These are phyloP conservation scores for Terebella lapidaria DNA, from an alignment of 2,888 invertebrate species.

Conservation along the genomic window DNA sequence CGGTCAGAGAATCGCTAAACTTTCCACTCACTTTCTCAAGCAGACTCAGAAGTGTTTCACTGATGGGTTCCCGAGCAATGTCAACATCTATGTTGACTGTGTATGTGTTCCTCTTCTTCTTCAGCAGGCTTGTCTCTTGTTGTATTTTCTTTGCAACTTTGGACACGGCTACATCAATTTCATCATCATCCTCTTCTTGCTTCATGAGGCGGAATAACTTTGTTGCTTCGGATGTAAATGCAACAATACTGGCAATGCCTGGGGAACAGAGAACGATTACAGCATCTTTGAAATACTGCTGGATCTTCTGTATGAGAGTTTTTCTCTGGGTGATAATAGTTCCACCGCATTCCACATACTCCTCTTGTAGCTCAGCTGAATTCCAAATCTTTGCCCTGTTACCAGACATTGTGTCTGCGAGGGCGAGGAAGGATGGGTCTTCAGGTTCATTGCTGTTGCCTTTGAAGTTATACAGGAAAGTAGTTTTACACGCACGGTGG, in stretches of 20 bases:
- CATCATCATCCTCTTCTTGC: background rate
- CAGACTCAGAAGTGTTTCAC: background rate
- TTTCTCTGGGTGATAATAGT: background rate
- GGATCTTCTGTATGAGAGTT: background rate
- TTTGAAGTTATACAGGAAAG: too few species aligned
- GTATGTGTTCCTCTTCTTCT: background rate
- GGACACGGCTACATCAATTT: background rate
- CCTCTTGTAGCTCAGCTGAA: too few species aligned
- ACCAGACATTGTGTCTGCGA: too few species aligned
- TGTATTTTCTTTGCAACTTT: background rate
- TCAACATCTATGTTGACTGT: background rate
- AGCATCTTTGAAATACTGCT: background rate
- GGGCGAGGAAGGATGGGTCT: too few species aligned
- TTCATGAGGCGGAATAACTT: background rate
- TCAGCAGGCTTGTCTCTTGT: background rate
- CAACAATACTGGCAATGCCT: background rate
- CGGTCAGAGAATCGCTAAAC: background rate
- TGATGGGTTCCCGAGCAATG: background rate
- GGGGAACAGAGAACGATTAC: background rate
- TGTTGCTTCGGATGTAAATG: background rate
- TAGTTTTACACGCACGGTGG: too few species aligned
- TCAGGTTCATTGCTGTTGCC: too few species aligned
- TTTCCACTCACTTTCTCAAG: background rate
- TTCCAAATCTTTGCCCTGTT: too few species aligned
- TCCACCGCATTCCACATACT: too few species aligned